These are phyloP conservation scores for Hemicrepidius hirtus DNA, from an alignment of 2,888 invertebrate species.

Conservation along the genomic window DNA sequence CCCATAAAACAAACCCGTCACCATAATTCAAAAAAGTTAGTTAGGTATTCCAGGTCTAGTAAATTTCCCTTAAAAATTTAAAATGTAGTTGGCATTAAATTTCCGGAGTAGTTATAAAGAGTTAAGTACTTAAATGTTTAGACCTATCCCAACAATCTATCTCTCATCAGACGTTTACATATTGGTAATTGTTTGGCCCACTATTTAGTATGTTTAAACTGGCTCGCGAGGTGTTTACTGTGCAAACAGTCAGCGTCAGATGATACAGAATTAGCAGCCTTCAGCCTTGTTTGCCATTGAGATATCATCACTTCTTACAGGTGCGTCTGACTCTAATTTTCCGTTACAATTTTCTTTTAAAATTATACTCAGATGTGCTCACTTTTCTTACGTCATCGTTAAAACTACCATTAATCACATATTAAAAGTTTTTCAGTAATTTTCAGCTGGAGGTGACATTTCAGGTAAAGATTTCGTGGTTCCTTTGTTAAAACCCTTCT, in stretches of 20 bases:
- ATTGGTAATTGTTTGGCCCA: slow-evolving; percentile 63
- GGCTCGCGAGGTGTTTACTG: slow-evolving; percentile 69
- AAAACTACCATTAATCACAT: no score
- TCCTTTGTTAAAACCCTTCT: no score
- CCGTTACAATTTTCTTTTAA: slow-evolving; percentile 3
- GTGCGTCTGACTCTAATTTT: slow-evolving; percentile 52
- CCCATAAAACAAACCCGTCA: no score
- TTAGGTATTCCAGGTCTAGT: no score
- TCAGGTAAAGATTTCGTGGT: no score
- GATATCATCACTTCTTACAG: slow-evolving; percentile 56
- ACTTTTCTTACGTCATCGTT: neutral
- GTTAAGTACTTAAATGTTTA: slow-evolving; percentile 9
- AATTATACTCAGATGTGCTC: neutral
- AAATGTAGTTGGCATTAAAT: neutral
- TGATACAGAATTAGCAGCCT: slow-evolving; percentile 65
- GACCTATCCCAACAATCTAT: slow-evolving; percentile 57
- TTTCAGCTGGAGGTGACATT: no score
- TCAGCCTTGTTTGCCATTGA: slow-evolving; percentile 57
- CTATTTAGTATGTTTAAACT: slow-evolving; percentile 68
- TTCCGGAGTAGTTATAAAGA: neutral
- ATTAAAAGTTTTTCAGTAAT: no score
- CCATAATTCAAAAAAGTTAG: no score
- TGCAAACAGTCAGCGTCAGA: slow-evolving; percentile 68
- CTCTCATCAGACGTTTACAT: slow-evolving; percentile 55
- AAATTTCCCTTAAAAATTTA: no score